Base-by-base conservation (phyloP, 2,888 invertebrate species). In the Pteria penguin region DNA sequence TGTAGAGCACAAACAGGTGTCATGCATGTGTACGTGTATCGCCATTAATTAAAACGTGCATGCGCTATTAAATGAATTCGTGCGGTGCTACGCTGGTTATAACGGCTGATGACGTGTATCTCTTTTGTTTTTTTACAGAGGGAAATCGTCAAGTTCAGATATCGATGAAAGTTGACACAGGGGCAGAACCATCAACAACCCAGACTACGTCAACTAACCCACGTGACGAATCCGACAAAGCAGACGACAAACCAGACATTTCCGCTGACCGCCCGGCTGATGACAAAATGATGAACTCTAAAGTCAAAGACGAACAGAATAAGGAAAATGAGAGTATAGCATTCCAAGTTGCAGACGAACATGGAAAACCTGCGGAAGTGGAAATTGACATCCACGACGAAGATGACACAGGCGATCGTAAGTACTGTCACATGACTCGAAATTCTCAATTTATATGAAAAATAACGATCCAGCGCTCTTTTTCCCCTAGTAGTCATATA, bases 381-480 rank as follows among this genome's bases (percentile, higher is more conserved):
- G 76, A 72, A 27, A 76, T 76, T 29, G 76, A 76, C 22, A 57
- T 66, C 8, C 58, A 70, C 1, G 76, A 76, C 24, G 76, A 76
- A 26, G n/a, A n/a, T n/a, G 76, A 76, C 26, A 24, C 61, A 5
- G 72, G 71, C 29, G 72, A 76, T 55, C 65, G 76, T 76, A 76
- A 2, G 68, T 68, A 68, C 31, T 32, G n/a, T n/a, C n/a, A n/a
- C n/a, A n/a, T n/a, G n/a, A n/a, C n/a, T n/a, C n/a, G n/a, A n/a
- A n/a, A n/a, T n/a, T n/a, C n/a, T n/a, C n/a, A n/a, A n/a, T n/a
- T n/a, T n/a, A n/a, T n/a, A n/a, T n/a, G n/a, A n/a, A n/a, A n/a
- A n/a, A n/a, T n/a, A n/a, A n/a, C n/a, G n/a, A n/a, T n/a, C n/a
- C n/a, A n/a, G n/a, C n/a, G n/a, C n/a, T n/a, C n/a, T n/a, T n/a